A percentile compares a stretch with the other conserved stretches of the same genome.
phyloP scores from a whole-genome alignment of 2,797 vertebrate species.

The Linurgus olivaceus region DNA sequence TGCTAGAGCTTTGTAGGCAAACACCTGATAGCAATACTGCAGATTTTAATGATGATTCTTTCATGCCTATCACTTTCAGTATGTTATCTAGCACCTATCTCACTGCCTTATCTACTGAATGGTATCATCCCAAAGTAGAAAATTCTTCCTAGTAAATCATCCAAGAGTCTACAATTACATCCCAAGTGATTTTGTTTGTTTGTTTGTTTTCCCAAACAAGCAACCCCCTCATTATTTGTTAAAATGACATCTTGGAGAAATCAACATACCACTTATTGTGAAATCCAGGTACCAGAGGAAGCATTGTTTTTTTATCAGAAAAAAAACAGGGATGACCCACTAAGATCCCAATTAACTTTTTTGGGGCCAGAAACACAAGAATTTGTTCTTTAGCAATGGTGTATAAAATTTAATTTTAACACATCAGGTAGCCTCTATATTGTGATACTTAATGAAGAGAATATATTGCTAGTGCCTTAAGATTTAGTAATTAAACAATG shows the following conservation, averaged over 20 bases:
- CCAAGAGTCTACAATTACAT: background rate
- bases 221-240: background rate
- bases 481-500: background rate
- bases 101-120: background rate
- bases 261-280: background rate
- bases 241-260: background rate
- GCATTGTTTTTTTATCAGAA: rapidly evolving
- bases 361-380: background rate
- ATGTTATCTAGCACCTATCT: background rate
- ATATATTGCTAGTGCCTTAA: background rate
- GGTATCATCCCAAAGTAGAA: background rate
- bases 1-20: background rate
- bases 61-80: background rate
- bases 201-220: background rate
- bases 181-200: background rate
- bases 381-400: background rate
- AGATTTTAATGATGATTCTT: background rate
- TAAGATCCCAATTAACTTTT: background rate
- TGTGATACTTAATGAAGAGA: background rate
- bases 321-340: background rate
- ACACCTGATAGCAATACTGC: background rate
- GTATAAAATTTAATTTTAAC: background rate
- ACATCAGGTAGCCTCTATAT: background rate
- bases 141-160: background rate
- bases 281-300: background rate